Evolutionary conservation across 1,140 invertebrate genomes (phyloP), one percentile per base, ranked within the genome.

Genomic region (Amphibalanus amphitrite): DNA sequence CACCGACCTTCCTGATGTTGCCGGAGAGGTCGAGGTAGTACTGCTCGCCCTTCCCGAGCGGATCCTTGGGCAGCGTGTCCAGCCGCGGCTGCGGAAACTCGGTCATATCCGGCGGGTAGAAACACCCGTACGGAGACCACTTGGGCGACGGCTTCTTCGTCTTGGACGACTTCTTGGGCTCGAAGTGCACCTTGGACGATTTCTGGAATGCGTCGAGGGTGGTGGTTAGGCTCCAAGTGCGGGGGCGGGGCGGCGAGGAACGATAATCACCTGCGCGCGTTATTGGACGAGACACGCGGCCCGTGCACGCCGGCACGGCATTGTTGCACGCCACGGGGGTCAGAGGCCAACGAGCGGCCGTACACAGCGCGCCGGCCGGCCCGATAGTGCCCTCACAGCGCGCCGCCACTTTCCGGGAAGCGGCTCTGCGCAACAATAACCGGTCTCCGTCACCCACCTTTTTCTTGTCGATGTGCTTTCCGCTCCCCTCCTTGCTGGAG

Each of bases 21-120:
- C 95, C 94, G n/a, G 92, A 93, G 71, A 98, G 82, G 80, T 97
- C 94, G 70, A 95, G 83, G 80, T 90, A 98, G 80, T 97, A 97
- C 78, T 97, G 93, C 79, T 95, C 92, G 26, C 94, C 94, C 74
- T 88, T 87, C 74, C 86, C 86, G 0, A 96, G 81, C 0, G 92
- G 91, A 79, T 93, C 91, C 76, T 88, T 84, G 64, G 92, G 92
- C 72, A 95, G 80, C 17, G 90, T 90, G 79, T 92, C 89, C 71
- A 93, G 79, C 75, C 90, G 89, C 68, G 92, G 89, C 74, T 89
- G 86, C 68, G 93, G 90, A 82, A 95, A 89, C 71, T 89, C 88
- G 79, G 86, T 87, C 1, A 87, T 85, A 79, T 91, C 88, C 0
- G 90, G 90, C 78, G 90, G 91, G 76, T 91, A 91, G 59, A 74